phyloP scores from a whole-genome alignment of 2,797 vertebrate species.

The Euphonia xanthogaster region DNA sequence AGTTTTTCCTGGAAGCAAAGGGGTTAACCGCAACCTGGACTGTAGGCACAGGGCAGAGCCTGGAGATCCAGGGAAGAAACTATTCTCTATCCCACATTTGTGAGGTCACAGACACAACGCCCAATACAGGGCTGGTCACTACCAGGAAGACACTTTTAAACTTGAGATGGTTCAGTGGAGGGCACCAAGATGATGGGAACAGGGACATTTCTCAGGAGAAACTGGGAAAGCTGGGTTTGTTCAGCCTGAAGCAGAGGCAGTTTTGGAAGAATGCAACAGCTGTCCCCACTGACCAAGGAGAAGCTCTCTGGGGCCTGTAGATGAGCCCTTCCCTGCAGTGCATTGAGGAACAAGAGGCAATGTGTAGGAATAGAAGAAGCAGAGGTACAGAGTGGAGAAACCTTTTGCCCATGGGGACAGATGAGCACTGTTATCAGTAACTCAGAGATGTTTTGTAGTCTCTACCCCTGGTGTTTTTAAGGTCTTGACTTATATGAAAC shows the following conservation, averaged over 20 bases:
- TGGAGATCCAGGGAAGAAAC: not conserved
- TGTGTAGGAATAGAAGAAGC: not conserved
- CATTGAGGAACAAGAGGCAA: not conserved
- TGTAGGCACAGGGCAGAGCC: not conserved
- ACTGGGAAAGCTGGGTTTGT: not conserved
- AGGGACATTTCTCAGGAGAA: not conserved
- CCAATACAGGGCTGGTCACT: fast-evolving
- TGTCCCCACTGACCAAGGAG: not conserved
- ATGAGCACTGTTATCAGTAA: fast-evolving
- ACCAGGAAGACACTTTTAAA: not conserved
- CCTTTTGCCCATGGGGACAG: not conserved
- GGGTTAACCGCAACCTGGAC: not conserved
- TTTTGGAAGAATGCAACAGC: not conserved
- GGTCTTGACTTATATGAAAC: not conserved
- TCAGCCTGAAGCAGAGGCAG: not conserved
- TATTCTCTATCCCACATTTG: not conserved
- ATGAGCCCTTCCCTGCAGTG: not conserved
- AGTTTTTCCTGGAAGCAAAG: not conserved
- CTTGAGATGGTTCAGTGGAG: not conserved
- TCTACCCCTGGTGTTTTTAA: not conserved
- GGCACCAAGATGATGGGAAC: not conserved
- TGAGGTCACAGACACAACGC: too few relatives aligned
- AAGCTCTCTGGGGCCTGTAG: not conserved
- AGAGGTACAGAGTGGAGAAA: not conserved
- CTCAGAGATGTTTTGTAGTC: not conserved